Conservation (phyloP, 2,113 vertebrate genomes). For the Argyrosomus japonicus region DNA sequence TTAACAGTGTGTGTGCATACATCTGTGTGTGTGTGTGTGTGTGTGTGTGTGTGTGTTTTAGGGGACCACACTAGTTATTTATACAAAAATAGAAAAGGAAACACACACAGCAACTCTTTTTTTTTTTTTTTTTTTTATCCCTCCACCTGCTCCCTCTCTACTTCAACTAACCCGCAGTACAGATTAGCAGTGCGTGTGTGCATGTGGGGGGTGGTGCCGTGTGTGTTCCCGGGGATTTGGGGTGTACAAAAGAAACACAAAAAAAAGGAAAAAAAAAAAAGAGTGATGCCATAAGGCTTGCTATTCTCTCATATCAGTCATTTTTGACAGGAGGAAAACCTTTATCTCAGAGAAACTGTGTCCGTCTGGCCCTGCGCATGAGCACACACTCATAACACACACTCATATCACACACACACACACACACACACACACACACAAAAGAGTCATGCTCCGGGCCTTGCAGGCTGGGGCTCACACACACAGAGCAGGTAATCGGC, state of each 20-base stretch:
- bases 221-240: conserved; percentile 67
- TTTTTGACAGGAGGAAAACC: conserved; percentile 77
- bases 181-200: conserved; percentile 62
- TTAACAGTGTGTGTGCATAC: conserved; percentile 35
- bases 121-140: conserved; percentile 17
- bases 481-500: conserved; percentile 82
- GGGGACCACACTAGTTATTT: conserved; percentile 60
- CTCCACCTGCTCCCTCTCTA: conserved; percentile 71
- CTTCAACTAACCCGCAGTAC: conserved; percentile 54
- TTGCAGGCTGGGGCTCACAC: conserved; percentile 42
- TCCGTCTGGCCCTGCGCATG: conserved; percentile 50
- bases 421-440: conserved; percentile 38
- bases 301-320: conserved; percentile 78
- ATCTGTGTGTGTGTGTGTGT: conserved; percentile 28
- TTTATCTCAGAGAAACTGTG: conserved; percentile 77
- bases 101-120: conserved; percentile 55
- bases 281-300: conserved; percentile 74
- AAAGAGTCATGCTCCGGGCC: conserved; percentile 25
- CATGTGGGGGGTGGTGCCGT: conserved; percentile 13
- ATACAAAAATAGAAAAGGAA: conserved; percentile 63
- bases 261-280: conserved; percentile 64
- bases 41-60: conserved; percentile 11
- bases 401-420: conserved; percentile 20
- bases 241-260: conserved; percentile 72
- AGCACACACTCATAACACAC: conserved; percentile 27